A percentile compares a stretch with the other conserved stretches of the same genome.
Evolutionary conservation across 2,888 invertebrate genomes (phyloP).

Genomic region (Diaprepes abbreviatus): DNA sequence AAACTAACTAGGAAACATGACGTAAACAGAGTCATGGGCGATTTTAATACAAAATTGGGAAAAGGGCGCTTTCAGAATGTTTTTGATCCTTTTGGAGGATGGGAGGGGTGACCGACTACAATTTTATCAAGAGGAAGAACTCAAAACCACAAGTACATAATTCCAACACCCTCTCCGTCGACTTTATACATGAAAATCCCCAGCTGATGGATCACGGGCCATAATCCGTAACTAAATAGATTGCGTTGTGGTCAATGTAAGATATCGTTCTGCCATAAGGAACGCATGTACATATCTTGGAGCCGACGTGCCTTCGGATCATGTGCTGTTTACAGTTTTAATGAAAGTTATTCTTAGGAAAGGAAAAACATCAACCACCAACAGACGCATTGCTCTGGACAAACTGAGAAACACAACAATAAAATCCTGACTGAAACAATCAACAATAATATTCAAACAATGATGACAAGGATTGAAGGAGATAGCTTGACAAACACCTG

Average conservation of each 20-base stretch:
- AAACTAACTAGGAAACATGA: too few relatives aligned
- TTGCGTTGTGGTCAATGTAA: too few relatives aligned
- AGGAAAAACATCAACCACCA: not conserved
- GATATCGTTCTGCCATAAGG: not conserved
- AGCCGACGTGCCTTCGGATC: conserved; percentile 6
- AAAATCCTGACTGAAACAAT: too few relatives aligned
- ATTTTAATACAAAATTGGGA: not conserved
- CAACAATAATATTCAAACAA: too few relatives aligned
- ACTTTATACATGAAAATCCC: too few relatives aligned
- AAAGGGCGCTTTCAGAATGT: not conserved
- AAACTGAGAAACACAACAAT: not conserved
- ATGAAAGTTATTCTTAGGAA: not conserved
- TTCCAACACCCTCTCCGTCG: conserved; percentile 8
- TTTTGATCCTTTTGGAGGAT: not conserved
- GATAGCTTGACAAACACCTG: not conserved
- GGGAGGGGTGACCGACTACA: conserved; percentile 23
- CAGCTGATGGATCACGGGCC: not conserved
- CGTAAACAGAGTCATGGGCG: not conserved
- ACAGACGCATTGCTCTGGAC: not conserved
- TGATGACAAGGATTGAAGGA: not conserved
- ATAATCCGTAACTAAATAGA: not conserved
- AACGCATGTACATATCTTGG: not conserved
- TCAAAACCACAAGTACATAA: too few relatives aligned
- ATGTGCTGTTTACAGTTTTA: too few relatives aligned
- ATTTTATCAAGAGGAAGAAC: conserved; percentile 8